phyloP scores from a whole-genome alignment of 2,113 vertebrate species.

The Hepsetus odoe region DNA sequence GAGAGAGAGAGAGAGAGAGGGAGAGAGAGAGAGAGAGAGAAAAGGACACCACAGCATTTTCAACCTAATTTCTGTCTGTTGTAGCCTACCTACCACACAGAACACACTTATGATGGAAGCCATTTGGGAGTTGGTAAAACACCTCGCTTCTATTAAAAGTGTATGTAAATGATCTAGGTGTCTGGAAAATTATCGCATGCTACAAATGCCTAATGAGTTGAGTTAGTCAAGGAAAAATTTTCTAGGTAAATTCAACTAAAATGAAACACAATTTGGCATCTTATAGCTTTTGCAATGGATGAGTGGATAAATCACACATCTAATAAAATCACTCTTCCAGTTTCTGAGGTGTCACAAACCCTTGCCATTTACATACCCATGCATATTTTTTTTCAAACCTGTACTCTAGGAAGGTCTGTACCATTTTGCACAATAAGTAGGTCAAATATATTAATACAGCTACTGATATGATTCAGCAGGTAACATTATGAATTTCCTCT shows the following conservation, averaged over 20 bases:
- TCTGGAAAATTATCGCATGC: neutral
- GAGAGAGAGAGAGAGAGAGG: too few relatives aligned
- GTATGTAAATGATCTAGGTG: too few relatives aligned
- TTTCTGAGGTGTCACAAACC: neutral
- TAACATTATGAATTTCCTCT: constrained; percentile 24
- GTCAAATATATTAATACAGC: constrained; percentile 29
- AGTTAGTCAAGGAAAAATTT: neutral
- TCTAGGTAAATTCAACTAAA: neutral
- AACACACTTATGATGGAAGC: too few relatives aligned
- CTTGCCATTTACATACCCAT: neutral
- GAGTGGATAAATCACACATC: neutral
- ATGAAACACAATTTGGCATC: neutral
- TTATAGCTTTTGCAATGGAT: too few relatives aligned
- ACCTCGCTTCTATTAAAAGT: too few relatives aligned
- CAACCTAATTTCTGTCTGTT: too few relatives aligned
- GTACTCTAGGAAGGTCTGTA: too few relatives aligned
- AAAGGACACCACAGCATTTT: too few relatives aligned
- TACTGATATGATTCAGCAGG: constrained; percentile 20
- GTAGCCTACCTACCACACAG: too few relatives aligned
- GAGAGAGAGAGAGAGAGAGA: too few relatives aligned
- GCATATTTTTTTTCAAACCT: neutral
- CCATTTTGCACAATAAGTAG: constrained; percentile 19
- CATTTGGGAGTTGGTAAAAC: neutral
- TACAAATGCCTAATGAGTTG: neutral
- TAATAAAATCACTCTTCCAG: neutral